These are phyloP conservation scores for Amphilophus citrinellus DNA, from an alignment of 2,113 vertebrate genomes.

Conservation along the genomic window DNA sequence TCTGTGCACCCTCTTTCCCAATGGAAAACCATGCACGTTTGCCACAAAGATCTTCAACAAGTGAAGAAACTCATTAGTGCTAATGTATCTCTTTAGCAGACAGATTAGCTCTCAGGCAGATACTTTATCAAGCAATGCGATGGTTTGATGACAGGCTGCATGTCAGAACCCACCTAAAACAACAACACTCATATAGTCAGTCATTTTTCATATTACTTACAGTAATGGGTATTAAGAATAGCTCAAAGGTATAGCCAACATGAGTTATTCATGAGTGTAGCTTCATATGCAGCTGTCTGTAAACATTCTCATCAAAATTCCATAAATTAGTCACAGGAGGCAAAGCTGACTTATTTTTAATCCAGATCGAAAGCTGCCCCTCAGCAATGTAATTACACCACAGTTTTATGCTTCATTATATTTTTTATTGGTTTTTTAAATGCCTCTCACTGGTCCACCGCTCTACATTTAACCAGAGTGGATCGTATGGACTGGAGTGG, in stretches of 20 bases:
- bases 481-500: not conserved
- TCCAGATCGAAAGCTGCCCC: slow-evolving; percentile 16
- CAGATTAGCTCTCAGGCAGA: slow-evolving; percentile 47
- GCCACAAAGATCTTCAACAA: slow-evolving; percentile 32
- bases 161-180: slow-evolving; percentile 57
- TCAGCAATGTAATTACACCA: slow-evolving; percentile 28
- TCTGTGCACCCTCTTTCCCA: not conserved
- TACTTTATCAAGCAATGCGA: slow-evolving; percentile 41
- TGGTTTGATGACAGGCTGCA: slow-evolving; percentile 48
- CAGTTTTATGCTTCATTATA: slow-evolving; percentile 38
- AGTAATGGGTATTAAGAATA: slow-evolving; percentile 31
- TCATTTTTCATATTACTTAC: slow-evolving; percentile 20
- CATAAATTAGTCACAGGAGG: slow-evolving; percentile 54
- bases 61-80: slow-evolving; percentile 57
- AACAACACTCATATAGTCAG: slow-evolving; percentile 5
- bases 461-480: not conserved
- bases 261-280: slow-evolving; percentile 33
- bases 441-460: not conserved
- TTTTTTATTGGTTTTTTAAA: slow-evolving; percentile 43
- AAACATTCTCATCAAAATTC: slow-evolving; percentile 48
- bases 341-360: not conserved
- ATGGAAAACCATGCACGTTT: not conserved
- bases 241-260: slow-evolving; percentile 20
- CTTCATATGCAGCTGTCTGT: slow-evolving; percentile 35
- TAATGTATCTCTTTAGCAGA: slow-evolving; percentile 49